A percentile compares a stretch with the other conserved stretches of the same genome.
These are phyloP conservation scores for Aethes cnicana DNA, from an alignment of 2,888 invertebrate species.

Conservation along the genomic window DNA sequence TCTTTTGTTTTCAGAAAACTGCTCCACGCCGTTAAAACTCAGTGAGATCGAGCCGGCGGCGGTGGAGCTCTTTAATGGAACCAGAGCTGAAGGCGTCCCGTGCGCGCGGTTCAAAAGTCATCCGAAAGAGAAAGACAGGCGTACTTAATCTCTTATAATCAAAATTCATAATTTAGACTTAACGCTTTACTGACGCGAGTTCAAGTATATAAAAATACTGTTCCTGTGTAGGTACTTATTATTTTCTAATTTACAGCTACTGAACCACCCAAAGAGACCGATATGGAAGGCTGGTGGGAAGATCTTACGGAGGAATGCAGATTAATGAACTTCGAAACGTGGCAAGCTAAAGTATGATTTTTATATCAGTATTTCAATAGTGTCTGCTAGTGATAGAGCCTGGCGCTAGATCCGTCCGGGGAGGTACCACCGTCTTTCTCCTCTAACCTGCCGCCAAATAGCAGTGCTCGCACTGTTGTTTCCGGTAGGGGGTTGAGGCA, in stretches of 20 bases:
- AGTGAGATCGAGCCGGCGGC: conserved; percentile 57
- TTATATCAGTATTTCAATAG: too few species aligned
- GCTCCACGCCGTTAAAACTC: conserved; percentile 51
- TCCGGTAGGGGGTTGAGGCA: too few species aligned
- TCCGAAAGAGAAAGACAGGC: conserved; percentile 67
- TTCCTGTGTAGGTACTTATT: not conserved
- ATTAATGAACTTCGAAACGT: conserved; percentile 84
- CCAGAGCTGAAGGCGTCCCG: conserved; percentile 52
- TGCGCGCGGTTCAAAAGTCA: conserved; percentile 74
- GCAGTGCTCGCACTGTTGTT: too few species aligned
- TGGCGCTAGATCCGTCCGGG: too few species aligned
- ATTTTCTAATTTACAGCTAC: conserved; percentile 43
- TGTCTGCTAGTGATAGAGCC: too few species aligned
- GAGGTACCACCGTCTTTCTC: too few species aligned
- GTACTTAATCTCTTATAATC: conserved; percentile 42
- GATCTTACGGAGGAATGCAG: conserved; percentile 87
- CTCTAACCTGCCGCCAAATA: too few species aligned
- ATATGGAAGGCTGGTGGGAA: conserved; percentile 87
- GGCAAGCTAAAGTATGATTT: conserved; percentile 81
- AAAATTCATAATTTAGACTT: not conserved
- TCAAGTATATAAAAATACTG: not conserved
- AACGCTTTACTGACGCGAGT: too few species aligned
- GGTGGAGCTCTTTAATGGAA: conserved; percentile 66
- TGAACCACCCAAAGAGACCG: conserved; percentile 63
- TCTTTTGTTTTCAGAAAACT: conserved; percentile 58